These are phyloP conservation scores for Isotomurus palustris DNA, from an alignment of 2,888 invertebrate genomes.

Conservation along the genomic window DNA sequence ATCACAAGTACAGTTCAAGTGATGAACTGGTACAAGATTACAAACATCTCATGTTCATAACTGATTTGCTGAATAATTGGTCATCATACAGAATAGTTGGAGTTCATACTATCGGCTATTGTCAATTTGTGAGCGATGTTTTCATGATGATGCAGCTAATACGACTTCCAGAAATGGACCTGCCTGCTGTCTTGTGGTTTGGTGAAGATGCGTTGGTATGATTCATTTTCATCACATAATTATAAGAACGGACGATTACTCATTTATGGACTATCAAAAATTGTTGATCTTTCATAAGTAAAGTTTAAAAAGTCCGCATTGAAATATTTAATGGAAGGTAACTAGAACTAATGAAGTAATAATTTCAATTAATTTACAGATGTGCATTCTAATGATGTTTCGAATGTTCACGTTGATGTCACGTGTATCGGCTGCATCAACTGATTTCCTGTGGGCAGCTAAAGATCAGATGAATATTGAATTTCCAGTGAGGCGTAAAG, in stretches of 20 bases:
- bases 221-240: too few relatives aligned
- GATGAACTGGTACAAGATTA: constrained; percentile 16
- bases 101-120: constrained; percentile 15
- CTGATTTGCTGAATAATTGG: constrained; percentile 11
- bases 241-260: too few relatives aligned
- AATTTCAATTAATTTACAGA: too few relatives aligned
- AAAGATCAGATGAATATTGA: too few relatives aligned
- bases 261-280: too few relatives aligned
- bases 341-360: too few relatives aligned
- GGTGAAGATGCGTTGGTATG: constrained; percentile 9
- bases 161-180: constrained; percentile 9
- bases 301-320: too few relatives aligned
- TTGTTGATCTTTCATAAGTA: too few relatives aligned
- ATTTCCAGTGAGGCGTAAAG: constrained; percentile 10
- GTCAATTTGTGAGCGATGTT: constrained; percentile 11
- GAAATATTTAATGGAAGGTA: too few relatives aligned
- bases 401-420: constrained; percentile 18
- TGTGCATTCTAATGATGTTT: constrained; percentile 4
- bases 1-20: too few relatives aligned
- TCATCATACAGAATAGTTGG: constrained; percentile 15
- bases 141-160: constrained; percentile 20
- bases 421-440: constrained; percentile 10
- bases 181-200: constrained; percentile 13
- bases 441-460: too few relatives aligned
- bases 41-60: constrained; percentile 1